Base-by-base conservation (phyloP, 2,888 invertebrate species). In the Periphyllus acericola region DNA sequence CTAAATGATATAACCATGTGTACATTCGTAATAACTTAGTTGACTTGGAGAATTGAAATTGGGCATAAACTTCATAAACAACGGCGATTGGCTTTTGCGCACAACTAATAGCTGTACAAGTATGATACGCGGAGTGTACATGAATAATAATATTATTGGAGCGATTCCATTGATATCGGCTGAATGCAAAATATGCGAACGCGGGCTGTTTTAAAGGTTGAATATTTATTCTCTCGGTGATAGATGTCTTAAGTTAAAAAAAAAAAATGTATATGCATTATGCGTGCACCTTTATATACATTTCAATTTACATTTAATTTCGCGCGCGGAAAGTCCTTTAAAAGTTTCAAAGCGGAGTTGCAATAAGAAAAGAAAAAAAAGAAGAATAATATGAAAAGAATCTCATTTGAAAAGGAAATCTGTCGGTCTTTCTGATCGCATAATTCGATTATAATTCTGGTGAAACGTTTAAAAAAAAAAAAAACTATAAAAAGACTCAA, bases 321-420 rank as follows among this genome's bases (percentile, higher is more conserved):
- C 46, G 40, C 32, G 40, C 32, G n/a, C 25, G 46, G 29, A 78
- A 68, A 85, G 72, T 76, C 21, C 25, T 76, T 76, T 66, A 76
- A 76, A 75, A 76, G 76, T 85, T 68, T 46, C 11, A 9, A 25
- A 36, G 55, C 8, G 8, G 32, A 60, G 29, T 83, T 11, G 34
- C n/a, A n/a, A 46, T 46, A 74, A 32, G 29, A 74, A n/a, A 36
- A 74, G 34, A 36, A 74, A 74, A 36, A 82, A 25, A 68, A n/a
- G 8, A 29, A 66, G n/a, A 74, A 75, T 66, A 46, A 75, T 52
- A 34, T 52, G 25, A 4, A 75, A 83, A 75, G 75, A 68, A 79
- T 85, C 85, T 78, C 78, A 78, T 78, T 85, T 78, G 71, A 85
- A 85, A 71, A 68, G 46, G 52, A 85, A 85, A 78, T 85, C 52